Percentiles rank a stretch among this genome's conserved stretches.
These are phyloP conservation scores for Gorsachius magnificus DNA, from an alignment of 2,797 vertebrate genomes.

Conservation along the genomic window DNA sequence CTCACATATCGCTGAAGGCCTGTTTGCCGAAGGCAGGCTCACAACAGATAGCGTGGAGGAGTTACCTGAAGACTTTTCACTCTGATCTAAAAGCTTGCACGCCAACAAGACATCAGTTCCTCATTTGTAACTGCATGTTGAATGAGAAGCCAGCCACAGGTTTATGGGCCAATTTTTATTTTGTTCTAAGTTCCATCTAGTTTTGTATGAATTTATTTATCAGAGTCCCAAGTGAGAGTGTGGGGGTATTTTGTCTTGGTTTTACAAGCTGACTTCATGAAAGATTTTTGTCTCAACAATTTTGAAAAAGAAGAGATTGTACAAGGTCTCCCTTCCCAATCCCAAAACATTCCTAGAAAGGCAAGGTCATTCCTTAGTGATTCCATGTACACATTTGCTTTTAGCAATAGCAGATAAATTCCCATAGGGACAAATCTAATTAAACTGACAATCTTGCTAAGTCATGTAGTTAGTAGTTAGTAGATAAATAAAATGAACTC, in stretches of 20 bases:
- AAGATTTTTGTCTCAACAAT: neutral
- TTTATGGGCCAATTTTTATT: neutral
- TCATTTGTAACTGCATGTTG: neutral
- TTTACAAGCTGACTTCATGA: neutral
- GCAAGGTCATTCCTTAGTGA: neutral
- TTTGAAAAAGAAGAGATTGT: neutral
- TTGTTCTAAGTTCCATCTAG: neutral
- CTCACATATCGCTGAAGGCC: neutral
- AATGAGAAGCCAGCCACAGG: neutral
- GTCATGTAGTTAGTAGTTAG: neutral
- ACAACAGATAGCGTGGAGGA: neutral
- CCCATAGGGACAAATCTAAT: neutral
- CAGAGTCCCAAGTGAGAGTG: neutral
- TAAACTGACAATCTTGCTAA: conserved; percentile 27
- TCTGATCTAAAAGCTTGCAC: neutral
- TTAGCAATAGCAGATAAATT: neutral
- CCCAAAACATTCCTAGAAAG: neutral
- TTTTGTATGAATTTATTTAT: neutral
- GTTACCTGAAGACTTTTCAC: neutral
- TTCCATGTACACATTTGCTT: neutral
- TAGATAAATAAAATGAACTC: conserved; percentile 16
- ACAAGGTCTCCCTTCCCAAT: neutral
- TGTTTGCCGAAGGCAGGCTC: neutral
- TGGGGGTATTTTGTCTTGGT: neutral
- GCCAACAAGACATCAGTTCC: rapidly evolving